A percentile compares a stretch with the other conserved stretches of the same genome.
Conservation (phyloP, 2,113 vertebrate genomes). For the Trogon surrucura region DNA sequence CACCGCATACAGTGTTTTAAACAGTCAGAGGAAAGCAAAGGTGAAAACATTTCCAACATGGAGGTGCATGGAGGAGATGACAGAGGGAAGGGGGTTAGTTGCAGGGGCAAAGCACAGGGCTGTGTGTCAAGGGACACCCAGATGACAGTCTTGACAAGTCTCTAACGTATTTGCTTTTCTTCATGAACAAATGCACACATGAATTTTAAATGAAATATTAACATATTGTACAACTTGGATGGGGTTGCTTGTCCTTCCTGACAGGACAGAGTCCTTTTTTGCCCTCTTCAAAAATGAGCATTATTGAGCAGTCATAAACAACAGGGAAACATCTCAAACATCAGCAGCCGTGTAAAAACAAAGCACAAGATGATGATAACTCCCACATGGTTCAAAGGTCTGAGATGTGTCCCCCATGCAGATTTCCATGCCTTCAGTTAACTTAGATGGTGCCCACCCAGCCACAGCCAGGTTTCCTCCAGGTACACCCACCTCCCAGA, state of each 20-base stretch:
- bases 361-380: background rate
- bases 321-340: background rate
- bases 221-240: background rate
- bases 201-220: background rate
- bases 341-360: background rate
- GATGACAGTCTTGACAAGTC: background rate
- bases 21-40: background rate
- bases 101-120: background rate
- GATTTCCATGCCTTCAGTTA: background rate
- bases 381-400: background rate
- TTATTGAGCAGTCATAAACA: background rate
- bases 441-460: background rate
- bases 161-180: background rate
- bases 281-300: background rate
- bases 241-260: background rate
- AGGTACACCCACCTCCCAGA: background rate
- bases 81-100: background rate
- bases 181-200: background rate
- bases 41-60: fast-evolving
- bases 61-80: background rate
- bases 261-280: background rate
- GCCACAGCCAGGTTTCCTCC: background rate
- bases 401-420: fast-evolving
- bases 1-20: background rate
- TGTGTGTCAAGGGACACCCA: background rate